Base-by-base conservation (phyloP, 2,113 vertebrate species). In the Gymnarchus niloticus region DNA sequence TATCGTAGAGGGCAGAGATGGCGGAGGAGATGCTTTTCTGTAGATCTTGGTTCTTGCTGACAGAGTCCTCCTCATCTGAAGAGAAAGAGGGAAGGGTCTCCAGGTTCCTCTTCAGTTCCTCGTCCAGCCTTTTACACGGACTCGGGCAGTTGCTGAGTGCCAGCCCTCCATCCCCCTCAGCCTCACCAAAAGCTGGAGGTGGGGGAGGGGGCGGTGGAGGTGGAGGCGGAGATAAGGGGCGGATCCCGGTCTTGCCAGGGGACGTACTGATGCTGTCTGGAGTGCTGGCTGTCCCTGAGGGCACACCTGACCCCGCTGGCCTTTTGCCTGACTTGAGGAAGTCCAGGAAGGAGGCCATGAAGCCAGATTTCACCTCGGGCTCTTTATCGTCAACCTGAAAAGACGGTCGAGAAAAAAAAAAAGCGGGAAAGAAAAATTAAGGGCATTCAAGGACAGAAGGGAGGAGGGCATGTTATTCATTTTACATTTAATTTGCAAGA, bases 11-110 rank as follows among this genome's bases (percentile, higher is more conserved):
- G 51, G 97, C 97, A 0, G 97, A 98, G 89, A 98, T 98, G 85
- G 97, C 97, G 0, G 97, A 98, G 28, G 96, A 97, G 87, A 98
- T 98, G 93, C 97, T 97, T 89, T 98, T 97, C 92, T 98, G 97
- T 37, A 98, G 95, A 89, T 98, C 97, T 90, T 97, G 95, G 91
- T 98, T 98, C 93, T 98, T 98, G 87, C 96, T 96, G 0, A 98
- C 97, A 0, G 97, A 98, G 90, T 98, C 97, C 81, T 98, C 97
- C 89, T 98, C 97, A 0, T 98, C 97, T 0, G 97, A 97, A 1
- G 97, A 98, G 90, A 98, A 98, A 0, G 97, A 98, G 0, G 97
- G 97, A 73, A 98, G 88, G 0, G 97, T 98, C 93, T 98, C 97
- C 49, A 98, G 92, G 90, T 98, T 98, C 44, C 96, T 92, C 88